Base-by-base conservation (phyloP, 2,888 invertebrate species). In the Drosophila nr. medialis region DNA sequence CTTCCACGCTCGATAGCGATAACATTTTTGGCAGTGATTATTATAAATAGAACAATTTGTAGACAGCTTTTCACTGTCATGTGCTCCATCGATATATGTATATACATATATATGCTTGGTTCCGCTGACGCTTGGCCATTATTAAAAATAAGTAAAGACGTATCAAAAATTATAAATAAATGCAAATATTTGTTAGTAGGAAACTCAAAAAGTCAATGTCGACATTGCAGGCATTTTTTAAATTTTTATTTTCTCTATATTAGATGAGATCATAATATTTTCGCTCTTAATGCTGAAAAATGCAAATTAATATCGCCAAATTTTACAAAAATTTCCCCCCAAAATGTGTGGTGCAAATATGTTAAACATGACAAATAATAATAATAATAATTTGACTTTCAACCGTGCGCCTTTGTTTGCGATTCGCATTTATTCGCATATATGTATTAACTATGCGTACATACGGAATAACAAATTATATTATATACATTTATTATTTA, bases 1-100 rank as follows among this genome's bases (percentile, higher is more conserved):
- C 59, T 72, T 83, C 75, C 51, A 81, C 63, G 55, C 71, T 53
- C 24, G 40, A 36, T 62, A 48, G 81, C 81, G 75, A 81, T 59
- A 67, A 73, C 21, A 59, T 54, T 62, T 65, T 62, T 30, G 53
- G 29, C 50, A 38, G 27, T n/a, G 11, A 32, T 53, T 30, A 24
- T 24, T 81, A 81, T 30, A 80, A 77, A 81, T 83, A 81, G 63
- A 77, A 38, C 30, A 63, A 55, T 71, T 70, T 65, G 50, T 55
- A 42, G 64, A 74, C 65, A 74, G 73, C 75, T 64, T 69, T 75
- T 83, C 66, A 55, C 68, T 64, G 81, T 81, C 81, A 81, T 83
- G 81, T 83, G 81, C 56, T 53, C 18, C 6, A 21, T 51, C n/a
- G 11, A 13, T 48, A 36, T 64, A 64, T 5, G 21, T 42, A 1